Evolutionary conservation across 1,140 invertebrate species (phyloP), one percentile per base, ranked within the genome.

Genomic region (Luehdorfia chinensis): DNA sequence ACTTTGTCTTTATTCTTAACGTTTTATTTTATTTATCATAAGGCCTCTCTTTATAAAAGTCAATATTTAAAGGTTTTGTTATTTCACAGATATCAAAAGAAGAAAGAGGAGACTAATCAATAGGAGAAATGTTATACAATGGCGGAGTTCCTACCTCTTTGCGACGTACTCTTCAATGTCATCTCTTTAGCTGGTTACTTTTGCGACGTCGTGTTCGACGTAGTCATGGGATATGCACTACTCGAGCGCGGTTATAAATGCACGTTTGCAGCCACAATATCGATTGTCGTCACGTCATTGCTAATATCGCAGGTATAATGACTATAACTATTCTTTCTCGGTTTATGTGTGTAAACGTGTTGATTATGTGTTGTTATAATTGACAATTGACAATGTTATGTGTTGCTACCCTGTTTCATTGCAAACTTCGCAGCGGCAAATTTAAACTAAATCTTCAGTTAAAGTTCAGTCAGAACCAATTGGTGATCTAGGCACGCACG

Each of bases 161-260:
- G 95, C 88, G 95, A 96, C 87, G 92, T 96, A 25, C 87, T 96
- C 4, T 97, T 97, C 88, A 96, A 96, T 80, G 94, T 97, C 74
- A 95, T 96, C 51, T 96, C 95, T 6, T 86, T 97, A 34, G 94
- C 94, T n/a, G 94, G 93, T 1, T 96, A 96, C 77, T 97, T 97
- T 83, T 96, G 95, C 87, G 94, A 96, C 88, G 91, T 96, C 30
- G 94, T 96, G 1, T 97, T 97, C 71, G 94, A 96, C 78, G 88
- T 96, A 19, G 91, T 95, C 25, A 93, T 95, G 88, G 91, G 93
- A 8, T 96, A 96, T 79, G 94, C 94, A 4, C 84, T 96, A 2
- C 93, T 93, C 50, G 89, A 93, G 63, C 88, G 90, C 28, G 88
- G 90, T 28, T 81, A 90, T 71, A 84, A 85, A 60, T 61, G 87